Conservation (phyloP, 35 echinoderm and acorn worm species). For the Hemicentrotus pulcherrimus region DNA sequence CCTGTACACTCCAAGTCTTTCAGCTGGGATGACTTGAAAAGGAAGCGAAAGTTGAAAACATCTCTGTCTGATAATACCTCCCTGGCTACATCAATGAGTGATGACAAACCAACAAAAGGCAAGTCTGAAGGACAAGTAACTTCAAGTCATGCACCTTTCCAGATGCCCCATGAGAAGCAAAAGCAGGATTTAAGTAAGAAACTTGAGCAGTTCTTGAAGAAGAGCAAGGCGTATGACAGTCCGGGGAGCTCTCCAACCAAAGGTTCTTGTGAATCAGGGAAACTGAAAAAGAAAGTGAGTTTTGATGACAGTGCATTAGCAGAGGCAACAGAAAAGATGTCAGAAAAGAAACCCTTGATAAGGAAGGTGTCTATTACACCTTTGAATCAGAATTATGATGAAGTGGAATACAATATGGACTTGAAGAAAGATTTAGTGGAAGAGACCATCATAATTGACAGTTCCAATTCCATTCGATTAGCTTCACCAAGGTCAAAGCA, state of each 20-base stretch:
- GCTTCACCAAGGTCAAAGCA: not conserved
- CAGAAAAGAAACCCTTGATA: not conserved
- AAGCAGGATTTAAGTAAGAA: slow-evolving; percentile 47
- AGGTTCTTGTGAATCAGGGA: slow-evolving; percentile 13
- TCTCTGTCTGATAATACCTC: not conserved
- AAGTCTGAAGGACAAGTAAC: not conserved
- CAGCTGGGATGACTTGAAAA: slow-evolving; percentile 27
- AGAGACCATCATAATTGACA: slow-evolving; percentile 24
- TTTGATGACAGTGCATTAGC: not conserved
- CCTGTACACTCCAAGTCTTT: slow-evolving; percentile 26
- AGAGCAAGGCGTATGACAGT: slow-evolving; percentile 50
- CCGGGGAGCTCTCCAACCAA: slow-evolving; percentile 16
- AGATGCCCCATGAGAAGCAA: slow-evolving; percentile 41
- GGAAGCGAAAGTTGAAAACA: not conserved
- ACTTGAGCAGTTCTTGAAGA: slow-evolving; percentile 16
- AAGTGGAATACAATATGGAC: slow-evolving; percentile 25
- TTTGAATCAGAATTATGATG: slow-evolving; percentile 24
- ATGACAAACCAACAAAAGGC: not conserved
- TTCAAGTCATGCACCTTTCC: not conserved
- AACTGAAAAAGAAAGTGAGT: slow-evolving; percentile 45
- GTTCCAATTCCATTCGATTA: slow-evolving; percentile 29
- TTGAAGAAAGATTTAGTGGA: not conserved
- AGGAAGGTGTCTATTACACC: slow-evolving; percentile 35
- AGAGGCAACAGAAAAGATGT: not conserved
- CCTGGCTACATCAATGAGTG: not conserved